Evolutionary conservation across 2,888 invertebrate genomes (phyloP), one percentile per base, ranked within the genome.

Genomic region (Falcaria lacertinaria): DNA sequence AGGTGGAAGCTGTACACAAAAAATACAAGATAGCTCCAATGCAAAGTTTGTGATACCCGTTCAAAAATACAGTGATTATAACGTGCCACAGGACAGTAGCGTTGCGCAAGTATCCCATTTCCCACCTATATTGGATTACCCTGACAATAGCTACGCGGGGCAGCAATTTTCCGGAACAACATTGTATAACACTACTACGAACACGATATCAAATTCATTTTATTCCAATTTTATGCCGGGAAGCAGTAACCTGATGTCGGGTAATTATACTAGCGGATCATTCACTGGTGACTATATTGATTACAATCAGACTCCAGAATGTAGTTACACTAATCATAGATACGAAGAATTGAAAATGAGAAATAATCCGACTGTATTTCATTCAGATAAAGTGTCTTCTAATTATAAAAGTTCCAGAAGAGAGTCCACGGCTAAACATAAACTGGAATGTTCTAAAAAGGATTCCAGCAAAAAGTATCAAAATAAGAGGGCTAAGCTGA

Each of bases 41-140:
- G 50, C 69, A 2, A 89, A 88, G 52, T 86, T 81, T 52, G 65
- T 78, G 55, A 64, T 74, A 48, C 56, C 78, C 2, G 37, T 80
- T 11, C 88, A 87, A 49, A 89, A 87, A 58, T 86, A 82, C 50
- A 75, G 74, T 44, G 86, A 87, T 41, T 88, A 77, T 44, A 78
- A 72, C 48, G 44, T 73, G n/a, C n/a, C n/a, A 0, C 86, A 83
- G 52, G 89, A 89, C 15, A 79, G 71, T 44, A 77, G 80, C 37
- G 75, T 88, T 1, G 89, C 89, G 17, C 89, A 89, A 65, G 87
- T 89, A 1, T 89, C 89, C 7, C 89, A 89, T 62, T 89, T 87
- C 42, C 88, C 89, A 13, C 79, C 88, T 13, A 80, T 89, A 34
- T 52, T 87, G 19, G 89, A 89, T 57, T 89, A 89, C 60, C 65